These are phyloP conservation scores for Pelodiscus sinensis DNA, from an alignment of 2,113 vertebrate genomes.

Conservation along the genomic window DNA sequence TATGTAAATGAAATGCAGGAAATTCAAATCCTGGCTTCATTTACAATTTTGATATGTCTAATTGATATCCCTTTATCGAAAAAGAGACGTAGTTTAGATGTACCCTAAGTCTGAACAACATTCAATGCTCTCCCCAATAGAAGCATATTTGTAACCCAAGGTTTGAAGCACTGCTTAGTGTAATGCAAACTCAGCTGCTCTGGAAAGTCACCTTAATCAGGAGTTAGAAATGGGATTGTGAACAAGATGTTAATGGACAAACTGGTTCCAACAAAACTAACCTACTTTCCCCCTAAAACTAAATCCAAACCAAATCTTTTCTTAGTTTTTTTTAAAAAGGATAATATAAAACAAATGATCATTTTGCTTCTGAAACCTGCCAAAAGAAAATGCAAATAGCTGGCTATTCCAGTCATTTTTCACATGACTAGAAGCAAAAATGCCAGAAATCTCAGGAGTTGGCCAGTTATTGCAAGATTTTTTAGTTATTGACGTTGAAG, in stretches of 20 bases:
- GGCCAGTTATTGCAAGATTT: constrained; percentile 25
- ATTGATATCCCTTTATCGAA: too few relatives aligned
- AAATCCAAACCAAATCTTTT: not conserved
- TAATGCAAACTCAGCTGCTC: not conserved
- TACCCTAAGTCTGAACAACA: constrained; percentile 31
- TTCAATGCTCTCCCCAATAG: not conserved
- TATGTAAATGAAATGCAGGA: too few relatives aligned
- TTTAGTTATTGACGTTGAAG: constrained; percentile 53
- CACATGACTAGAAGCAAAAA: constrained; percentile 33
- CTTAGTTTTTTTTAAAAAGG: not conserved
- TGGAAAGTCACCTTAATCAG: not conserved
- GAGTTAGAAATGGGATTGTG: not conserved
- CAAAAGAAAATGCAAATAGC: not conserved
- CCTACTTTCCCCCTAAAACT: not conserved
- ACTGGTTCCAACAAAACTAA: not conserved
- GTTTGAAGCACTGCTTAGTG: not conserved
- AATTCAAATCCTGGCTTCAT: too few relatives aligned
- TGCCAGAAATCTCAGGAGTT: constrained; percentile 29
- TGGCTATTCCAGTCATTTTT: constrained; percentile 9
- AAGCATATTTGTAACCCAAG: not conserved
- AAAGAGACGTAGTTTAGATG: too few relatives aligned
- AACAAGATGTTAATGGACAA: not conserved
- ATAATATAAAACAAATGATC: accelerated
- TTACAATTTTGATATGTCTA: too few relatives aligned
- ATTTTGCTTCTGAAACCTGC: constrained; percentile 12